Evolutionary conservation across 2,113 vertebrate genomes (phyloP), one percentile per base, ranked within the genome.

Genomic region (Oryzias melastigma): DNA sequence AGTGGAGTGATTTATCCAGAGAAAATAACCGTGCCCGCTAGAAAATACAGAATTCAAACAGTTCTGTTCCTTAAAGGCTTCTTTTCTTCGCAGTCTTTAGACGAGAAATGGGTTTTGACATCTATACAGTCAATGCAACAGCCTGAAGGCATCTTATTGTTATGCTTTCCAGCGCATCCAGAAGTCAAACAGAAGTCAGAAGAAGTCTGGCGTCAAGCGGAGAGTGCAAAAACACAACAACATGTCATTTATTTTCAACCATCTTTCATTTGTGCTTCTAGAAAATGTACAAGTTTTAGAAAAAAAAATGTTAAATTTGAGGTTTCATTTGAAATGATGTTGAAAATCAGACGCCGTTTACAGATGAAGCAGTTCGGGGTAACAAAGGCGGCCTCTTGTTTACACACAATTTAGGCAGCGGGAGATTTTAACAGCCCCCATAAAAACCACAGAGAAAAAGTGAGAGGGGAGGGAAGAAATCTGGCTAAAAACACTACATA

Each of bases 21-120:
- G 47, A 67, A 67, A 58, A 61, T 58, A 58, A 67, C 42, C 50
- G 29, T 40, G 66, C 65, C 15, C 7, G 1, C 65, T 35, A 18
- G 79, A 85, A 91, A 86, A 88, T 57, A 68, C 16, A 66, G 77
- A 77, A 77, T 77, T 75, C 60, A 45, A 47, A 40, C 65, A 59
- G 55, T 71, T 60, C 45, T 52, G 35, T 45, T 49, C 15, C 48
- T 53, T 41, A 18, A 18, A 46, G 22, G 12, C 4, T 12, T 52
- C 29, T 35, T 24, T 56, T 42, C 14, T 27, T 35, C 10, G 3
- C 10, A 12, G 14, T 18, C 48, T 51, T 13, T 10, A 43, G 50
- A 16, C 24, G 41, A 16, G 24, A 52, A 17, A 51, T 29, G 40
- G 12, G 18, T 19, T 29, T 41, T 42, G 44, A 14, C 5, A 42